Conservation (phyloP, 2,888 invertebrate genomes). For the Lordiphosa andalusiaca region DNA sequence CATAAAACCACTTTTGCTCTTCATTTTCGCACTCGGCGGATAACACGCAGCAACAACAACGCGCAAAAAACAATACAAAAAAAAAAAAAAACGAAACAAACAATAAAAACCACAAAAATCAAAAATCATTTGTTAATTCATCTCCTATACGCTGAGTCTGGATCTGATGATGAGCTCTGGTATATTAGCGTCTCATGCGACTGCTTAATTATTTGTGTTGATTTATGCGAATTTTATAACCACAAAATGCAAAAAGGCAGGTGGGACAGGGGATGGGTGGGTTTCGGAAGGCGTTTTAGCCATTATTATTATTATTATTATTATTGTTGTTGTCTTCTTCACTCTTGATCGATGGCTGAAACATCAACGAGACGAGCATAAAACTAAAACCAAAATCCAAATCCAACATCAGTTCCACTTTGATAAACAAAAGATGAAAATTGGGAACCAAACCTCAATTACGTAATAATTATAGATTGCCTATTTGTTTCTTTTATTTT, state of each 20-base stretch:
- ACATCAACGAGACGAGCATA: constrained; percentile 20
- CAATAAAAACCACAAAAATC: constrained; percentile 19
- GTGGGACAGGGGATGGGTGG: constrained; percentile 7
- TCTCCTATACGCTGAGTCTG: constrained; percentile 12
- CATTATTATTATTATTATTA: constrained; percentile 14
- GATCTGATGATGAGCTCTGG: constrained; percentile 8
- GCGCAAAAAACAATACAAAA: too few species aligned
- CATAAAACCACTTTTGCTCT: constrained; percentile 27
- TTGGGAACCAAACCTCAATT: constrained; percentile 53
- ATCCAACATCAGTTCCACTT: constrained; percentile 42
- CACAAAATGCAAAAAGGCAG: constrained; percentile 25
- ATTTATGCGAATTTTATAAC: constrained; percentile 70
- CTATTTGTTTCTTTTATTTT: constrained; percentile 33
- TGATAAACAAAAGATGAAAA: constrained; percentile 18
- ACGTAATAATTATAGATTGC: constrained; percentile 62
- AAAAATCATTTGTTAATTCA: constrained; percentile 37
- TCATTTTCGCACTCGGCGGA: constrained; percentile 44
- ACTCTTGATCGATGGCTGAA: constrained; percentile 38
- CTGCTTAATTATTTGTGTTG: constrained; percentile 63
- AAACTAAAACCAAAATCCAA: constrained; percentile 8
- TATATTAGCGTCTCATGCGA: constrained; percentile 38
- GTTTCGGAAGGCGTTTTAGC: constrained; percentile 2
- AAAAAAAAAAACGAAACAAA: constrained; percentile 17
- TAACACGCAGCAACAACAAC: constrained; percentile 20
- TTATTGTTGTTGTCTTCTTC: constrained; percentile 28